phyloP scores from a whole-genome alignment of 1,140 invertebrate genomes.

The Caenorhabditis briggsae region DNA sequence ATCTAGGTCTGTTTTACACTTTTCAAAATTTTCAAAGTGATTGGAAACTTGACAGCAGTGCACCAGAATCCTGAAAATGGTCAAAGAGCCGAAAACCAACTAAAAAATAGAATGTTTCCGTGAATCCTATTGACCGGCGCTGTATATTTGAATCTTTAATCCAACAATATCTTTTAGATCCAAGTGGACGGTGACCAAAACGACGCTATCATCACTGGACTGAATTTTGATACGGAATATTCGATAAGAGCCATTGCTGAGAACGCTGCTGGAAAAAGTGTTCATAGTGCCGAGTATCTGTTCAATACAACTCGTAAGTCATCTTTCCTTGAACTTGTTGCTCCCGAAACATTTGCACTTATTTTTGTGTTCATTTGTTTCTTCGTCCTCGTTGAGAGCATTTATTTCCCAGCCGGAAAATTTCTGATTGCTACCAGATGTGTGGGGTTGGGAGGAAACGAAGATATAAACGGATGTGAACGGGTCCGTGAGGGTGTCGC shows the following conservation, averaged over 20 bases:
- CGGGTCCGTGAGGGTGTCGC: not conserved
- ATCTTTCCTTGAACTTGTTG: not conserved
- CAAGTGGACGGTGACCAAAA: constrained; percentile 55
- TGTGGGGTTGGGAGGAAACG: not conserved
- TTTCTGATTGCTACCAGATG: constrained; percentile 51
- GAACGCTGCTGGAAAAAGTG: constrained; percentile 57
- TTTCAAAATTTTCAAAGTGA: not conserved
- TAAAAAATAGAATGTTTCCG: too few relatives aligned
- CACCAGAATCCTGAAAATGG: too few relatives aligned
- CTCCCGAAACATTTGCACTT: not conserved
- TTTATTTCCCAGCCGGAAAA: constrained; percentile 45
- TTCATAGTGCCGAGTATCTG: not conserved
- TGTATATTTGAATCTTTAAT: not conserved
- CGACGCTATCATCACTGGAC: constrained; percentile 37
- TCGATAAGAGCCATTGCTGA: constrained; percentile 47
- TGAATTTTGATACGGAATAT: constrained; percentile 21
- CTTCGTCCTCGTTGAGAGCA: not conserved
- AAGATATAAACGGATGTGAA: constrained; percentile 46
- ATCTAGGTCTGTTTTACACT: too few relatives aligned
- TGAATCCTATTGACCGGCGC: too few relatives aligned
- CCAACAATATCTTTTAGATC: not conserved
- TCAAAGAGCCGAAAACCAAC: too few relatives aligned
- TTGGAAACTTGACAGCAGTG: too few relatives aligned
- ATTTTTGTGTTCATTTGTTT: not conserved
- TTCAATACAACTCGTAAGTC: constrained; percentile 60